phyloP scores from a whole-genome alignment of 2,113 vertebrate species.

The Numenius arquata region DNA sequence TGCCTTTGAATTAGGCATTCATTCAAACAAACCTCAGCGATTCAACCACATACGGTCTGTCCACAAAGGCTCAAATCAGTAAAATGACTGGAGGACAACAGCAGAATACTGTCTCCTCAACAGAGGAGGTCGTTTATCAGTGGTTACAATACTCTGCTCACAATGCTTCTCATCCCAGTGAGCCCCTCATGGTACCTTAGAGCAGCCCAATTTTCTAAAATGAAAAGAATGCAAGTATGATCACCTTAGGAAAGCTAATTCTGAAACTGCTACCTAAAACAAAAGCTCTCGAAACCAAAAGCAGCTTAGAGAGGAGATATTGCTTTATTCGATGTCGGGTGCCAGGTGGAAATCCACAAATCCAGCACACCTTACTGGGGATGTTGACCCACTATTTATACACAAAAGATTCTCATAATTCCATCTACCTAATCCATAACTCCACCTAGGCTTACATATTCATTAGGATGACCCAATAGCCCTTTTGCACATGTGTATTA shows the following conservation, averaged over 20 bases:
- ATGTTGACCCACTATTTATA: no score
- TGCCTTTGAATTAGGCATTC: neutral
- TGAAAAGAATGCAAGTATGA: neutral
- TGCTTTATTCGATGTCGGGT: no score
- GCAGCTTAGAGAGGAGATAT: no score
- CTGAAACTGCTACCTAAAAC: neutral
- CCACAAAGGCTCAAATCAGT: neutral
- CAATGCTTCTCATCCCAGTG: neutral
- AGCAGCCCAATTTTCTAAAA: neutral
- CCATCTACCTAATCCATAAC: no score
- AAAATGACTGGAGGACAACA: neutral
- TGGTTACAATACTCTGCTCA: neutral
- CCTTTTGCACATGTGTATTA: no score
- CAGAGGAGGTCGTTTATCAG: neutral
- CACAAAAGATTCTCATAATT: no score
- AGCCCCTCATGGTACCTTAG: neutral
- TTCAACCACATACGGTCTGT: neutral
- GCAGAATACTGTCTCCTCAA: neutral
- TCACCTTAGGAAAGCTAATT: neutral
- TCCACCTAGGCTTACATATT: no score
- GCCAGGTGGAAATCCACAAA: no score
- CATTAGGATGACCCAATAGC: no score
- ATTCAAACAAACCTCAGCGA: neutral
- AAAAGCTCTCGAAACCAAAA: no score
- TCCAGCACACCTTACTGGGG: no score